These are phyloP conservation scores for Oasisia sp. DNA, from an alignment of 2,888 invertebrate genomes.

Conservation along the genomic window DNA sequence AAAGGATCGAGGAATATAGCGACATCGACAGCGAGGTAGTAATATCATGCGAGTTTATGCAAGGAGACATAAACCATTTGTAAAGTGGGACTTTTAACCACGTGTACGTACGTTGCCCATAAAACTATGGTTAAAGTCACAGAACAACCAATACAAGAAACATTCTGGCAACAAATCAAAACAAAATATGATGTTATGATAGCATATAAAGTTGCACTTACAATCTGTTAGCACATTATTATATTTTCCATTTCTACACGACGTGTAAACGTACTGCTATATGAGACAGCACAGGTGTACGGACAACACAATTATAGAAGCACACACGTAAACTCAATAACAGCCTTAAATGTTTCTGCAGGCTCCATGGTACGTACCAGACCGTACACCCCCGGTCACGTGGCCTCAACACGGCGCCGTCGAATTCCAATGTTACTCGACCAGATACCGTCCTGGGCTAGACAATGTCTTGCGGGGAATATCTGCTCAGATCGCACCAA, in stretches of 20 bases:
- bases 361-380: slow-evolving; percentile 29
- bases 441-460: no score
- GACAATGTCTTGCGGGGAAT: no score
- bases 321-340: not conserved
- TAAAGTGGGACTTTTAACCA: not conserved
- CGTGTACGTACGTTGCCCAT: not conserved
- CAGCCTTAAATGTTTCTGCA: not conserved
- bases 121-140: not conserved
- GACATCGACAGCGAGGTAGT: slow-evolving; percentile 30
- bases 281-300: no score
- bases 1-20: slow-evolving; percentile 37
- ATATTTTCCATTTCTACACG: not conserved
- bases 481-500: no score
- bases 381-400: no score
- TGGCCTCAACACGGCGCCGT: no score
- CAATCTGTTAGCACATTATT: no score
- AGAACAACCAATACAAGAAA: no score
- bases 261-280: not conserved
- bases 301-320: not conserved
- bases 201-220: no score
- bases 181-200: no score
- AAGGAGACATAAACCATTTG: not conserved
- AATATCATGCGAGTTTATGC: not conserved
- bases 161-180: no score
- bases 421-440: no score